Percentiles rank a stretch among this genome's conserved stretches.
Evolutionary conservation across 2,113 vertebrate species (phyloP).

Genomic region (Cavia porcellus): DNA sequence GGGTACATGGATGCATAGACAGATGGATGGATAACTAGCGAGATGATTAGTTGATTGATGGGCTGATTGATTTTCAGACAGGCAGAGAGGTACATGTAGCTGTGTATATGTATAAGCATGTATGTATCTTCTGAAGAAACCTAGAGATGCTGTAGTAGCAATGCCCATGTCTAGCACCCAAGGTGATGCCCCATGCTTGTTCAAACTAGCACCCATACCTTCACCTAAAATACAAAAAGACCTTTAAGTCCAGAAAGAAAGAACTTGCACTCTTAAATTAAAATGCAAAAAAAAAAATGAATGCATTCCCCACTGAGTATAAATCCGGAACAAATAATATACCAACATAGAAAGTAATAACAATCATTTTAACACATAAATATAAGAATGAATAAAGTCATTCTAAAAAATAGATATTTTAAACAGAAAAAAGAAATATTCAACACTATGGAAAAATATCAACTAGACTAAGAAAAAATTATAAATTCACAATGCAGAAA

Average conservation of each 20-base stretch:
- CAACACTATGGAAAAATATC: neutral
- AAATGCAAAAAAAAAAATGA: slow-evolving; percentile 17
- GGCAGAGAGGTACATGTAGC: neutral
- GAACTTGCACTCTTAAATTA: neutral
- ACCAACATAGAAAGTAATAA: slow-evolving; percentile 19
- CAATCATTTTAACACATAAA: neutral
- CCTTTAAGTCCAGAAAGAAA: neutral
- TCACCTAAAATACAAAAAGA: slow-evolving; percentile 4
- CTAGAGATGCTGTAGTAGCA: neutral
- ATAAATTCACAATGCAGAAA: slow-evolving; percentile 4
- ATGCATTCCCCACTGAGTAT: neutral
- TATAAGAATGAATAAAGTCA: neutral
- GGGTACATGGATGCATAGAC: neutral
- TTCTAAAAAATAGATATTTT: slow-evolving; percentile 25
- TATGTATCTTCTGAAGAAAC: neutral
- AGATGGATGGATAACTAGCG: neutral
- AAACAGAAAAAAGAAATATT: neutral
- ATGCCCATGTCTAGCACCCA: neutral
- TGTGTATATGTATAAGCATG: neutral
- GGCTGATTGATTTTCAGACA: neutral
- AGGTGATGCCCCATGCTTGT: too few relatives aligned
- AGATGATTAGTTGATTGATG: neutral
- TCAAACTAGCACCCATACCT: neutral
- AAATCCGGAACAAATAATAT: neutral
- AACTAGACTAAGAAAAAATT: slow-evolving; percentile 21